phyloP scores from a whole-genome alignment of 2,113 vertebrate genomes.

The Laticauda colubrina region DNA sequence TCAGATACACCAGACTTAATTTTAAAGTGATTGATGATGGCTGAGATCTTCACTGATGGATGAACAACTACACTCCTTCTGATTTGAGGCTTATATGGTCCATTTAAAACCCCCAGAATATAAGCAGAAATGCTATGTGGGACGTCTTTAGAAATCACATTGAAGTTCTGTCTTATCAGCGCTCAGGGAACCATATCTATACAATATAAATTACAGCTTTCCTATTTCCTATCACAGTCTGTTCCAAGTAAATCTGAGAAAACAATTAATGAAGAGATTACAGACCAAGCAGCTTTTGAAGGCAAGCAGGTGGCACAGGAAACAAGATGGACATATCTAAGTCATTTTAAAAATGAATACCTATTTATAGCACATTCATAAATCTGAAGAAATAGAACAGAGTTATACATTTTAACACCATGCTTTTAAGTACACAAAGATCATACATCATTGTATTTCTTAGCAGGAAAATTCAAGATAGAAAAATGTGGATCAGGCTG shows the following conservation, averaged over 20 bases:
- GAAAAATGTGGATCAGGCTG: background rate
- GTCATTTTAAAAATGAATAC: conserved; percentile 11
- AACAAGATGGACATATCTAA: background rate
- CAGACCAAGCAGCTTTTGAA: background rate
- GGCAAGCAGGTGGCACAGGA: background rate
- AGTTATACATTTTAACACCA: background rate
- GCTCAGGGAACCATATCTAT: conserved; percentile 5
- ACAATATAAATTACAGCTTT: background rate
- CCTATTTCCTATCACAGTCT: background rate
- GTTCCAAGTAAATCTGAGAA: conserved; percentile 6
- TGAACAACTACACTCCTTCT: background rate
- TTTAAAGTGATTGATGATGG: background rate
- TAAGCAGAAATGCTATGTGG: background rate
- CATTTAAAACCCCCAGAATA: background rate
- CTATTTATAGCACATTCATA: background rate
- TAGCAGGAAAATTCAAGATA: background rate
- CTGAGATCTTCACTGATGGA: background rate
- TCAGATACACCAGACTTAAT: background rate
- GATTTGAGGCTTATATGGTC: background rate
- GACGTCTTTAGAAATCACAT: conserved; percentile 6
- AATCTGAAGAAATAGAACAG: background rate
- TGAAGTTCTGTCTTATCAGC: background rate
- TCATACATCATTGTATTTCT: background rate
- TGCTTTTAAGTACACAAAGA: background rate
- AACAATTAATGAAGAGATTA: conserved; percentile 17